phyloP scores from a whole-genome alignment of 2,797 vertebrate species.

The Platyrinchus mystaceus region DNA sequence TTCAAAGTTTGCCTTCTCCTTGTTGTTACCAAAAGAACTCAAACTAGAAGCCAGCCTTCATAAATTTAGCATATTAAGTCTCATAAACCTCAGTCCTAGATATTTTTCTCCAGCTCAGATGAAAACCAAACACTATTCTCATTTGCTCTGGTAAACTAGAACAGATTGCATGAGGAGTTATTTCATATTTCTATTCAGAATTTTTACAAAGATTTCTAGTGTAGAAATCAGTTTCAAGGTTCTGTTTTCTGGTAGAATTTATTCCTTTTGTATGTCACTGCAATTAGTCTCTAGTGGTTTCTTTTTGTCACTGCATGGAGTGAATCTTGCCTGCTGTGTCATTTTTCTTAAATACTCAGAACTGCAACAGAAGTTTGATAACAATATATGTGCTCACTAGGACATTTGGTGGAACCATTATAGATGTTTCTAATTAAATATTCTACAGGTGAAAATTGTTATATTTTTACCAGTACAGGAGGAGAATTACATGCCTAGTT shows the following conservation, averaged over 20 bases:
- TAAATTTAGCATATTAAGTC: not conserved
- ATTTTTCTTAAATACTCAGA: not conserved
- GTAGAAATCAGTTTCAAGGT: not conserved
- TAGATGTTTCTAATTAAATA: not conserved
- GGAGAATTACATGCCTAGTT: not conserved
- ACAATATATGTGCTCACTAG: not conserved
- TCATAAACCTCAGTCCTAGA: not conserved
- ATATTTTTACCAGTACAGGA: not conserved
- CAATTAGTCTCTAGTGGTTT: not conserved
- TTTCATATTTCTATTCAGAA: not conserved
- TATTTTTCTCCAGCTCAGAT: not conserved
- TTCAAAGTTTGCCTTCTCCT: not conserved
- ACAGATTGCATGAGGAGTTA: not conserved
- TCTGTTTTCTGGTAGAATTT: not conserved
- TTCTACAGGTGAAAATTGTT: not conserved
- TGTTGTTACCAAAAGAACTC: not conserved
- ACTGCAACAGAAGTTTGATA: not conserved
- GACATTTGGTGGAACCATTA: not conserved
- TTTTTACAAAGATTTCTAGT: not conserved
- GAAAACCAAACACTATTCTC: not conserved
- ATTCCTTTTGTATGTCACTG: not conserved
- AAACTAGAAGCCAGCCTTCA: not conserved
- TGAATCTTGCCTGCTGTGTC: not conserved
- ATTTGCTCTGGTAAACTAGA: not conserved
- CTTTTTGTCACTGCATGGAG: not conserved